phyloP scores from a whole-genome alignment of 2,797 vertebrate species.

The Astyanax mexicanus region DNA sequence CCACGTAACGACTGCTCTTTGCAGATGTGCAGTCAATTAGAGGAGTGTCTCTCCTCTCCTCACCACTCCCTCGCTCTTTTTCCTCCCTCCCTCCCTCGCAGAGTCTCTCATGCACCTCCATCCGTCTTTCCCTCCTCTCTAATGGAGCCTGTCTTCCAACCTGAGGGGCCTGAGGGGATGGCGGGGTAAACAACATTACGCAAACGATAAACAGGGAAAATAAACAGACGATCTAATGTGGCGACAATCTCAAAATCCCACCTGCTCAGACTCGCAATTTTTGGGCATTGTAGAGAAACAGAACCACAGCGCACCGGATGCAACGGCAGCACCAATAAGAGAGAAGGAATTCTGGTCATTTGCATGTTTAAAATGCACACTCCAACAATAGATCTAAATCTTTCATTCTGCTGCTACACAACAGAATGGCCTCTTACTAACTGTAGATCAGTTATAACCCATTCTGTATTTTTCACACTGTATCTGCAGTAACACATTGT shows the following conservation, averaged over 20 bases:
- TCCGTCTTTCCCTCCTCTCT: constrained; percentile 47
- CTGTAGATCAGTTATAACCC: too few species aligned
- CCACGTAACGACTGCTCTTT: constrained; percentile 37
- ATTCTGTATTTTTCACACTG: too few species aligned
- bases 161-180: constrained; percentile 38
- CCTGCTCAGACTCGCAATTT: background rate
- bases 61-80: constrained; percentile 15
- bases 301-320: background rate
- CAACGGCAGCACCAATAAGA: background rate
- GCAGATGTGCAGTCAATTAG: constrained; percentile 62
- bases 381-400: too few species aligned
- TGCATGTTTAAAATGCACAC: background rate
- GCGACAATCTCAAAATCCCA: background rate
- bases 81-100: constrained; percentile 11
- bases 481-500: too few species aligned
- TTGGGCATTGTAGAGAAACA: background rate
- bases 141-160: constrained; percentile 56
- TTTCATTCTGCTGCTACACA: too few species aligned
- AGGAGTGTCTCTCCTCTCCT: constrained; percentile 23
- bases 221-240: constrained; percentile 35
- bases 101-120: constrained; percentile 30
- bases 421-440: too few species aligned
- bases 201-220: constrained; percentile 44
- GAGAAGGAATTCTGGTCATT: background rate
- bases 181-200: constrained; percentile 49